Percentiles rank a stretch among this genome's conserved stretches.
phyloP scores from a whole-genome alignment of 2,888 invertebrate genomes.

The Drosophila quinaria region DNA sequence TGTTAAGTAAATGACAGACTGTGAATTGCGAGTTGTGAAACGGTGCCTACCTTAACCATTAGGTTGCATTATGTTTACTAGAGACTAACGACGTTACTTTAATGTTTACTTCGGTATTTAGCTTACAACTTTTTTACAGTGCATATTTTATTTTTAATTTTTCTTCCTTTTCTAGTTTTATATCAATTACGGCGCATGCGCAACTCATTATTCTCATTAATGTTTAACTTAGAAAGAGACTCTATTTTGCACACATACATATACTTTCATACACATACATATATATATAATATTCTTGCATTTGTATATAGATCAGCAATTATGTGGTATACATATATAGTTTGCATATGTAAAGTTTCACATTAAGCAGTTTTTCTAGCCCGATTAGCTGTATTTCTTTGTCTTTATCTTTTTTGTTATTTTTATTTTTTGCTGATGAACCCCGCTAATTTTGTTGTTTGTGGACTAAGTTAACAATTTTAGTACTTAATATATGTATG shows the following conservation, averaged over 20 bases:
- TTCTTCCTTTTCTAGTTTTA: conserved; percentile 16
- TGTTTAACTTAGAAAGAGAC: conserved; percentile 40
- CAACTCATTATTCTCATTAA: conserved; percentile 31
- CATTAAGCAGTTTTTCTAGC: conserved; percentile 26
- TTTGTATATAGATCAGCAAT: conserved; percentile 54
- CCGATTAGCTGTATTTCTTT: conserved; percentile 22
- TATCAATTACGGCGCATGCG: conserved; percentile 46
- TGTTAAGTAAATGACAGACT: conserved; percentile 28
- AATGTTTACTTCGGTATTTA: conserved; percentile 55
- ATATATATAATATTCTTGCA: conserved; percentile 26
- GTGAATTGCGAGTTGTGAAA: conserved; percentile 36
- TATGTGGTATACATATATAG: conserved; percentile 23
- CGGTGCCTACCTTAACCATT: conserved; percentile 36
- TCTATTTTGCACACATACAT: conserved; percentile 42
- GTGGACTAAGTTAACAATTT: conserved; percentile 35
- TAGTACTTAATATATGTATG: conserved; percentile 29
- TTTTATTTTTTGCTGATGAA: conserved; percentile 37
- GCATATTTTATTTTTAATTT: conserved; percentile 43
- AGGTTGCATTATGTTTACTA: conserved; percentile 49
- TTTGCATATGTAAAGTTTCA: conserved; percentile 40
- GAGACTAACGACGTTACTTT: conserved; percentile 54
- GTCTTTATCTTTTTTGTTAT: conserved; percentile 4
- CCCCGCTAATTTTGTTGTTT: conserved; percentile 39
- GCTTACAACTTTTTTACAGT: conserved; percentile 58
- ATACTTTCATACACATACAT: conserved; percentile 41